These are phyloP conservation scores for Rhagoletis pomonella DNA, from an alignment of 1,140 invertebrate species.

Conservation along the genomic window DNA sequence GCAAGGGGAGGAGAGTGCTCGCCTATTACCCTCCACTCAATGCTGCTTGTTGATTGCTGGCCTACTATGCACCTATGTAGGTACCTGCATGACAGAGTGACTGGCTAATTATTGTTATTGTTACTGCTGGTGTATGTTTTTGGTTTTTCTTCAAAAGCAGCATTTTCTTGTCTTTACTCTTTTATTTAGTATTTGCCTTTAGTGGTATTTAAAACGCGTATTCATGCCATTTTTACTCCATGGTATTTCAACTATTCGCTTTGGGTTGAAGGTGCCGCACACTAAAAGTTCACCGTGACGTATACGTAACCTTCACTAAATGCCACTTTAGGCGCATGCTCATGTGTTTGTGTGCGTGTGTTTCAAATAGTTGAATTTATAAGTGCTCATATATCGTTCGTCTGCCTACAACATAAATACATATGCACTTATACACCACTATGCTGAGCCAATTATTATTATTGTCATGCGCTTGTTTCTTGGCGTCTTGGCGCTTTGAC, in stretches of 20 bases:
- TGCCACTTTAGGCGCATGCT: not conserved
- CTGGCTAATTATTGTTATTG: slow-evolving; percentile 6
- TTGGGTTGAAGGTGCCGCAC: slow-evolving; percentile 12
- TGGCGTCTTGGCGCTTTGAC: no score
- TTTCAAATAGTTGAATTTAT: no score
- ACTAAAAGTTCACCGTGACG: slow-evolving; percentile 15
- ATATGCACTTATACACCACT: no score
- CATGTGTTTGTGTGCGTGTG: not conserved
- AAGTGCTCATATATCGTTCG: no score
- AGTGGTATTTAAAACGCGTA: not conserved
- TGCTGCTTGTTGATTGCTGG: not conserved
- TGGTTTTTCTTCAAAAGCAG: no score
- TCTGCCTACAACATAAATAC: slow-evolving; percentile 3
- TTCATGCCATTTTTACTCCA: not conserved
- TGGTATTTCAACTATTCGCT: slow-evolving; percentile 18
- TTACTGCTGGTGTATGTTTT: not conserved
- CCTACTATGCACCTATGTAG: no score
- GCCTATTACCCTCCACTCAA: not conserved
- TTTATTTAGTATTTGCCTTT: no score
- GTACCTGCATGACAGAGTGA: not conserved
- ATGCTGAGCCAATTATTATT: not conserved
- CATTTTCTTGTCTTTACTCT: no score
- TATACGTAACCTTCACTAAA: slow-evolving; percentile 20
- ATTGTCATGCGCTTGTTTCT: not conserved
- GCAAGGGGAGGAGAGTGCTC: not conserved